Evolutionary conservation across 2,113 vertebrate genomes (phyloP).

Genomic region (Nestor notabilis): DNA sequence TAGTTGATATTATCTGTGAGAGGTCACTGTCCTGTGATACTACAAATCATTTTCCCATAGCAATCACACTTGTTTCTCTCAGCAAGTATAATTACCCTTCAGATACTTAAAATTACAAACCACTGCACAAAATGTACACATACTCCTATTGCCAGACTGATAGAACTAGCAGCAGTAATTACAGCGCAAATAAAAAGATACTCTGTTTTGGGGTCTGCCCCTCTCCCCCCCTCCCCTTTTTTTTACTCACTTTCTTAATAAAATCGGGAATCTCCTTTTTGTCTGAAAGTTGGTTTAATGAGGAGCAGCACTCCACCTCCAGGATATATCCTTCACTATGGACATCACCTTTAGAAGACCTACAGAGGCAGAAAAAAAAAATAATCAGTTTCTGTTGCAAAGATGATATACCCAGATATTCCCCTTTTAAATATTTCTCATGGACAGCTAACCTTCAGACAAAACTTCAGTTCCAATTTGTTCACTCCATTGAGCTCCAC

Average conservation of each 20-base stretch:
- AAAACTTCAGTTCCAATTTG: not conserved
- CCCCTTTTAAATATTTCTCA: not conserved
- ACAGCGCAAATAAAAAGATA: not conserved
- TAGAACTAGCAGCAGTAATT: not conserved
- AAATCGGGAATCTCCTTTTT: slow-evolving; percentile 91
- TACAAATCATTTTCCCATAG: not conserved
- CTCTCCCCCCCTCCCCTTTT: not conserved
- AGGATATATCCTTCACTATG: slow-evolving; percentile 80
- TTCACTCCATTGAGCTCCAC: not conserved
- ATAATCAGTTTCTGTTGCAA: not conserved
- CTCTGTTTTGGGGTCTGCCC: not conserved
- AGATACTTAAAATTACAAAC: not conserved
- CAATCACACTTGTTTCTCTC: slow-evolving; percentile 5
- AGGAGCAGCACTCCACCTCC: slow-evolving; percentile 88
- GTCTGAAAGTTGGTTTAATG: slow-evolving; percentile 82
- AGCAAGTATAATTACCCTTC: not conserved
- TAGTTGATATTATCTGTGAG: not conserved
- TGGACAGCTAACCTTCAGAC: not conserved
- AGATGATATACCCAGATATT: not conserved
- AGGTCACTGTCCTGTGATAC: slow-evolving; percentile 3
- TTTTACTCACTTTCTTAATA: slow-evolving; percentile 88
- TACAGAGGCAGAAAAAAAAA: slow-evolving; percentile 49
- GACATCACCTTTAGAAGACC: slow-evolving; percentile 70
- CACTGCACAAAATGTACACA: not conserved
- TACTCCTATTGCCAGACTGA: not conserved